These are phyloP conservation scores for Micropterix aruncella DNA, from an alignment of 2,888 invertebrate species.

Conservation along the genomic window DNA sequence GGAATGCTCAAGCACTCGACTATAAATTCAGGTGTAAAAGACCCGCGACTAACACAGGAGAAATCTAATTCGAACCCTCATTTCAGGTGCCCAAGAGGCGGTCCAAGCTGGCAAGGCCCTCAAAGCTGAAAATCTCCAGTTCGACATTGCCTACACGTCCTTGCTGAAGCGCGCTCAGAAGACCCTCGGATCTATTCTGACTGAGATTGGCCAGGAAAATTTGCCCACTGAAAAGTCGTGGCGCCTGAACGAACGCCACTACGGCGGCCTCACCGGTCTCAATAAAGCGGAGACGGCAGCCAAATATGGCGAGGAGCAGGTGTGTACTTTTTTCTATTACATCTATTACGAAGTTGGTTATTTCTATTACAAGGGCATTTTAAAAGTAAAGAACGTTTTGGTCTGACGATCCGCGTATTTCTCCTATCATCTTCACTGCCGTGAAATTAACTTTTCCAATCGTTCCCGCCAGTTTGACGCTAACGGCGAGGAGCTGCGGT, in stretches of 20 bases:
- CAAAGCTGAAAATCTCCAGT: constrained; percentile 51
- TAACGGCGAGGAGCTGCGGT: too few relatives aligned
- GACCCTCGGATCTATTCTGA: constrained; percentile 53
- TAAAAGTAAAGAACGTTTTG: too few relatives aligned
- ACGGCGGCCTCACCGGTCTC: constrained; percentile 73
- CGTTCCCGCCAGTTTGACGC: too few relatives aligned
- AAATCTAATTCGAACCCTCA: too few relatives aligned
- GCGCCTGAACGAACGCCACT: constrained; percentile 80
- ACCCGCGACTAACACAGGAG: too few relatives aligned
- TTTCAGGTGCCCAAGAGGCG: constrained; percentile 58
- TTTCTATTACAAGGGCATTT: not conserved
- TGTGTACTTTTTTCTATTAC: constrained; percentile 17
- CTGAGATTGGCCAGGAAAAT: constrained; percentile 50
- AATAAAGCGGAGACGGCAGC: constrained; percentile 77
- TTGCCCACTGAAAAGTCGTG: constrained; percentile 60
- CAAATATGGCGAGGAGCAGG: constrained; percentile 74
- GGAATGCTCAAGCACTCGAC: too few relatives aligned
- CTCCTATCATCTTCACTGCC: constrained; percentile 1
- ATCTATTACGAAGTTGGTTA: too few relatives aligned
- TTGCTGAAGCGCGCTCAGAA: constrained; percentile 63
- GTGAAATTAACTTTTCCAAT: too few relatives aligned
- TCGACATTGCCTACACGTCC: constrained; percentile 73
- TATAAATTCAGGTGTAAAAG: too few relatives aligned
- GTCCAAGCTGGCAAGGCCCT: constrained; percentile 57
- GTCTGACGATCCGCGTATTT: constrained; percentile 4